These are phyloP conservation scores for Neosalanx taihuensis DNA, from an alignment of 2,797 vertebrate genomes.

Conservation along the genomic window DNA sequence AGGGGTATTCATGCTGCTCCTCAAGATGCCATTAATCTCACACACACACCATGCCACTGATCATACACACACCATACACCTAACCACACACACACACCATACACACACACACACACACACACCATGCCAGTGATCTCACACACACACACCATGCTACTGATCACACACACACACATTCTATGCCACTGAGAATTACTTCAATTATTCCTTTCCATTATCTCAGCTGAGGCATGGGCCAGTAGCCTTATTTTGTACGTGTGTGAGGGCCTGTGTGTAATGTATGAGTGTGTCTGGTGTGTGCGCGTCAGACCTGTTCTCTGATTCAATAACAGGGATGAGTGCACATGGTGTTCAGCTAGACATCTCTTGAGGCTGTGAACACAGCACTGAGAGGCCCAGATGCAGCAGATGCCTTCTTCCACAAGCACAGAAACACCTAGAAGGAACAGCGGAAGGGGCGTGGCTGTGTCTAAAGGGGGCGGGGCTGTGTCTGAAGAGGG, in stretches of 20 bases:
- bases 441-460: too few species aligned
- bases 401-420: too few species aligned
- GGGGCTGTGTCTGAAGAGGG: background rate
- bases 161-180: background rate
- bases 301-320: background rate
- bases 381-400: background rate
- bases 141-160: too few species aligned
- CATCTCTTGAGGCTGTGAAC: background rate
- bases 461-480: background rate
- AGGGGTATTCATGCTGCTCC: constrained; percentile 2
- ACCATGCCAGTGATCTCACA: background rate
- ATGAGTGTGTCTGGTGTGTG: too few species aligned
- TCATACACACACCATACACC: too few species aligned
- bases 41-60: background rate
- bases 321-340: constrained; percentile 17
- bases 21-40: constrained; percentile 32
- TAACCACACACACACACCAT: too few species aligned
- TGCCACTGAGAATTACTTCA: background rate
- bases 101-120: too few species aligned
- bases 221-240: background rate
- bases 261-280: too few species aligned
- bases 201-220: constrained; percentile 1
- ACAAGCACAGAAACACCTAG: too few species aligned
- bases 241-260: too few species aligned
- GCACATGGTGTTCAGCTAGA: constrained; percentile 4